These are phyloP conservation scores for Hyposoter dolosus DNA, from an alignment of 2,888 invertebrate genomes.

Conservation along the genomic window DNA sequence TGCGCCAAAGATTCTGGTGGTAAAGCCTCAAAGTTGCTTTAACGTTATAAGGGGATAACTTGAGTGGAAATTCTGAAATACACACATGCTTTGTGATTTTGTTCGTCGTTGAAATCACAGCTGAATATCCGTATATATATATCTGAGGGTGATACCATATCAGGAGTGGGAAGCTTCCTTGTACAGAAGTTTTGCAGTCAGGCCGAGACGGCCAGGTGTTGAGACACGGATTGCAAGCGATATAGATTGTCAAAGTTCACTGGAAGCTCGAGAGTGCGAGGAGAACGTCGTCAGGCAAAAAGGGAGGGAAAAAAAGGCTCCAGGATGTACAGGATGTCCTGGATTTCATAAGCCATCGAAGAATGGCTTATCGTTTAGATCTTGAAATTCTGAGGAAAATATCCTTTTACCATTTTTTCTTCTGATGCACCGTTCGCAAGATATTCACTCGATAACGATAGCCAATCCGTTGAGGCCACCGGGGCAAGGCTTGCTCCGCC, in stretches of 20 bases:
- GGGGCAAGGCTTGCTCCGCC: not conserved
- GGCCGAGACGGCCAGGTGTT: slow-evolving; percentile 77
- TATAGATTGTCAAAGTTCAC: slow-evolving; percentile 81
- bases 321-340: slow-evolving; percentile 3
- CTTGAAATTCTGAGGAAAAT: not conserved
- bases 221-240: slow-evolving; percentile 78
- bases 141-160: not conserved
- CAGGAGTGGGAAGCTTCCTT: not conserved
- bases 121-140: not conserved
- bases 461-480: not conserved
- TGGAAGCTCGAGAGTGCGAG: not conserved
- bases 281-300: slow-evolving; percentile 8
- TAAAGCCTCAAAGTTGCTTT: slow-evolving; percentile 10
- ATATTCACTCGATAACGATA: not conserved
- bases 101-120: slow-evolving; percentile 35
- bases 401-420: not conserved
- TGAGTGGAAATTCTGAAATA: slow-evolving; percentile 28
- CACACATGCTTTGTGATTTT: slow-evolving; percentile 46
- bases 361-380: not conserved
- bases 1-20: not conserved
- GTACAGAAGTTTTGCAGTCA: slow-evolving; percentile 74
- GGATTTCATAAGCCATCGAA: not conserved
- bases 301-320: slow-evolving; percentile 18
- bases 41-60: slow-evolving; percentile 6
- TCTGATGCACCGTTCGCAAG: not conserved